phyloP scores from a whole-genome alignment of 1,140 invertebrate genomes.

The Bombus impatiens region DNA sequence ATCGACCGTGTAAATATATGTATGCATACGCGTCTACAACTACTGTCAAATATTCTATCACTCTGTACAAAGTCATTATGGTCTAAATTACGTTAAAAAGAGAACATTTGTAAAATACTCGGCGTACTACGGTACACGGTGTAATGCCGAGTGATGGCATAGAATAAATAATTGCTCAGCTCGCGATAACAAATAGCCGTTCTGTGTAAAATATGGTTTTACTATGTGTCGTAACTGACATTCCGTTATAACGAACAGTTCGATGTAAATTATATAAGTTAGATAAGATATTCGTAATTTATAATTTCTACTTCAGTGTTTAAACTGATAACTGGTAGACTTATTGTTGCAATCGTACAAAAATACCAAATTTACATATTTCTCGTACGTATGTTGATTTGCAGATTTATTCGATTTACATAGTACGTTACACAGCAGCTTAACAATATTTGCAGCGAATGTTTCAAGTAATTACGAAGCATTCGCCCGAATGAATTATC shows the following conservation, averaged over 20 bases:
- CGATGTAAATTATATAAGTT: background rate
- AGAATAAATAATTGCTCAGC: background rate
- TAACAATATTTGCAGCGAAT: background rate
- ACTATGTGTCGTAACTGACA: background rate
- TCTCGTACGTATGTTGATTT: background rate
- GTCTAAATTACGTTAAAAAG: too few relatives aligned
- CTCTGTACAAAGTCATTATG: background rate
- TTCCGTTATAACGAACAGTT: background rate
- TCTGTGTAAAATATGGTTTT: background rate
- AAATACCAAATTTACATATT: background rate
- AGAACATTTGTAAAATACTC: too few relatives aligned
- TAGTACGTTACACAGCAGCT: background rate
- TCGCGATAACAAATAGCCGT: background rate
- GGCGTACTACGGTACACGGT: background rate
- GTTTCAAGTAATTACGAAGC: background rate
- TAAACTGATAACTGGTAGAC: background rate
- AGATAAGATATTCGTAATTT: background rate
- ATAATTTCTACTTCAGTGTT: background rate
- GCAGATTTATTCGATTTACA: background rate
- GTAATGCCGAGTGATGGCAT: background rate
- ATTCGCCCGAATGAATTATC: background rate
- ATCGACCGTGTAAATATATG: background rate
- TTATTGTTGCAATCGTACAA: background rate
- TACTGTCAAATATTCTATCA: conserved; percentile 13
- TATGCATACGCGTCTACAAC: background rate